Evolutionary conservation across 2,113 vertebrate genomes (phyloP), one percentile per base, ranked within the genome.

Genomic region (Aplodontia rufa): DNA sequence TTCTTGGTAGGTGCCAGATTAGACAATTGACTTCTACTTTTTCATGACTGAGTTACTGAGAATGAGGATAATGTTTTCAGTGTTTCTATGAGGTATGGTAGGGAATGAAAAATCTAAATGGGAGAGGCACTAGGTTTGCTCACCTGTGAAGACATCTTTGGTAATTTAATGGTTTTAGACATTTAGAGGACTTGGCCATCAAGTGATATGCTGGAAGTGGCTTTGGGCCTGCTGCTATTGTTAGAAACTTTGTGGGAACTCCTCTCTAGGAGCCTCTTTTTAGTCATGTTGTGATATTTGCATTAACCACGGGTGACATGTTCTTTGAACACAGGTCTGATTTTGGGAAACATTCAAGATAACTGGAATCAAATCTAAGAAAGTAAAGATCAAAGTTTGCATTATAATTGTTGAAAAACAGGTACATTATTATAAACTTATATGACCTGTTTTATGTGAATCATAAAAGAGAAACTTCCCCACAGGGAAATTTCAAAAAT

Each of bases 401-500:
- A 17, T 91, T 71, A 62, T 0, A 35, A 13, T 69, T 82, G 66
- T 79, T 82, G 16, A 89, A 78, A 81, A 37, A n/a, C 30, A 68
- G 20, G n/a, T 35, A 30, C 55, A 11, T 62, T 71, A 88, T 74
- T 66, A 75, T 45, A 87, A 66, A 91, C 42, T 42, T 75, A 26
- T 51, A 84, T 87, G 45, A 47, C 8, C 35, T 95, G 8, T 75
- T 85, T 88, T 85, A 14, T 88, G 30, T 55, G n/a, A 51, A 28
- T 95, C 71, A 91, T 91, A 87, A 68, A 60, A 42, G 35, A 51
- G 80, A 45, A 90, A 91, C 30, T 60, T 69, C 72, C 16, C 49
- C n/a, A 93, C 3, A 86, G 55, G 68, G 51, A 42, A 13, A 16
- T 90, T 96, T 93, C 30, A 91, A 82, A 86, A 82, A 79, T 49